These are phyloP conservation scores for Scaptomyza cyrtandrae DNA, from an alignment of 2,888 invertebrate genomes.

Conservation along the genomic window DNA sequence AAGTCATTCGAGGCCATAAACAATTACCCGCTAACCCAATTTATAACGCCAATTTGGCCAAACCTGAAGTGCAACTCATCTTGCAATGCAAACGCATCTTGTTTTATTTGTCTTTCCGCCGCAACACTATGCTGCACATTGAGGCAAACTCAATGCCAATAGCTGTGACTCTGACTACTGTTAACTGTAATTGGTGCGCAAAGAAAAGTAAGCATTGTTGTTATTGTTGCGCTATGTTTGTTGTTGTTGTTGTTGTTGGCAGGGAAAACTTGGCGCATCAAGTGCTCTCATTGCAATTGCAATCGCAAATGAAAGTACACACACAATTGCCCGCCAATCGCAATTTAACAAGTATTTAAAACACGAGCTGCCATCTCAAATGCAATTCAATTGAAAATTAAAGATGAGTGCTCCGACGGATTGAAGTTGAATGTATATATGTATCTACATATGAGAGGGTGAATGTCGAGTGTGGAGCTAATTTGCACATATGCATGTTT, in stretches of 20 bases:
- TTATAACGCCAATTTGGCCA: slow-evolving; percentile 37
- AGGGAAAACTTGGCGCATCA: slow-evolving; percentile 64
- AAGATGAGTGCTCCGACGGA: slow-evolving; percentile 42
- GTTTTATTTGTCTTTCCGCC: slow-evolving; percentile 25
- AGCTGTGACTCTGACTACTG: slow-evolving; percentile 1
- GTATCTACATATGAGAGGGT: slow-evolving; percentile 18
- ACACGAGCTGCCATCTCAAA: slow-evolving; percentile 17
- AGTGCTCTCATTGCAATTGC: slow-evolving; percentile 62
- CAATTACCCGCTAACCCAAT: slow-evolving; percentile 62
- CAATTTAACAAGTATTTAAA: slow-evolving; percentile 66
- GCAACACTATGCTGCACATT: slow-evolving; percentile 68
- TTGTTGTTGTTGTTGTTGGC: slow-evolving; percentile 16
- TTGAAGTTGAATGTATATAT: slow-evolving; percentile 5
- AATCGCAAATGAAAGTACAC: slow-evolving; percentile 69
- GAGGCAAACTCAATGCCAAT: slow-evolving; percentile 52
- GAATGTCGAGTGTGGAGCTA: slow-evolving; percentile 24
- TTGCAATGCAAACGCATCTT: slow-evolving; percentile 14
- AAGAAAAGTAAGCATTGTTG: slow-evolving; percentile 41
- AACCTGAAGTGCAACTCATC: slow-evolving; percentile 62
- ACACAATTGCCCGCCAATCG: slow-evolving; percentile 59
- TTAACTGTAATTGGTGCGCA: slow-evolving; percentile 67
- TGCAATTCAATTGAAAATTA: slow-evolving; percentile 58
- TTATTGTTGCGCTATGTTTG: slow-evolving; percentile 11
- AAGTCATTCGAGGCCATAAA: slow-evolving; percentile 31
- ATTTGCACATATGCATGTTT: slow-evolving; percentile 32